These are phyloP conservation scores for Nephrotoma appendiculata DNA, from an alignment of 2,888 invertebrate species.

Conservation along the genomic window DNA sequence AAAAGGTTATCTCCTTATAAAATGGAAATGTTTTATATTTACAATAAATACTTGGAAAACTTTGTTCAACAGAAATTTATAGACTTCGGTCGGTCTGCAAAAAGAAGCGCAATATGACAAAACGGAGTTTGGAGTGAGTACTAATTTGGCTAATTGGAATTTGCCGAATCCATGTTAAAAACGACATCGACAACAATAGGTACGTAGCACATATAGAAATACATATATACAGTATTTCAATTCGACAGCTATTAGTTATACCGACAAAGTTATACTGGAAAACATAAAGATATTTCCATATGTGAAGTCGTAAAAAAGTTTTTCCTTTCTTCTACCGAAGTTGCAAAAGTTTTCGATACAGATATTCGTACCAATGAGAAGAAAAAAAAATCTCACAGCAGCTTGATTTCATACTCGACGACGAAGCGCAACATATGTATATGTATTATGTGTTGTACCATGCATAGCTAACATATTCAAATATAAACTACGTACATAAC, in stretches of 20 bases:
- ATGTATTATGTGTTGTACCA: background rate
- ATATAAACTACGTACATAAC: background rate
- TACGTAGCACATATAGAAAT: background rate
- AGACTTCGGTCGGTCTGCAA: background rate
- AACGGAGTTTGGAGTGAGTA: background rate
- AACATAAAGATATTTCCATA: background rate
- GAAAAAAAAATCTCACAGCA: background rate
- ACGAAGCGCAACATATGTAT: background rate
- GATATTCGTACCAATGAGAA: too few relatives aligned
- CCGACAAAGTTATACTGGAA: background rate
- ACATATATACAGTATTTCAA: background rate
- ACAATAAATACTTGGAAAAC: background rate
- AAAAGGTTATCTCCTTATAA: too few relatives aligned
- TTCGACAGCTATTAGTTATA: background rate
- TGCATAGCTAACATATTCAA: background rate
- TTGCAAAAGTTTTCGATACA: background rate
- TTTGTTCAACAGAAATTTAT: background rate
- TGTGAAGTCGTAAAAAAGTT: background rate
- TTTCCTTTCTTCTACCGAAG: background rate
- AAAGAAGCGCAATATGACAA: too few relatives aligned
- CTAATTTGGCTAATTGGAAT: background rate
- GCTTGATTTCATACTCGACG: background rate
- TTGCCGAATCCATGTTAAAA: background rate
- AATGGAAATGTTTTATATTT: background rate
- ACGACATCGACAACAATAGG: background rate